Evolutionary conservation across 2,888 invertebrate genomes (phyloP), one percentile per base, ranked within the genome.

Genomic region (Bugulina stolonifera): DNA sequence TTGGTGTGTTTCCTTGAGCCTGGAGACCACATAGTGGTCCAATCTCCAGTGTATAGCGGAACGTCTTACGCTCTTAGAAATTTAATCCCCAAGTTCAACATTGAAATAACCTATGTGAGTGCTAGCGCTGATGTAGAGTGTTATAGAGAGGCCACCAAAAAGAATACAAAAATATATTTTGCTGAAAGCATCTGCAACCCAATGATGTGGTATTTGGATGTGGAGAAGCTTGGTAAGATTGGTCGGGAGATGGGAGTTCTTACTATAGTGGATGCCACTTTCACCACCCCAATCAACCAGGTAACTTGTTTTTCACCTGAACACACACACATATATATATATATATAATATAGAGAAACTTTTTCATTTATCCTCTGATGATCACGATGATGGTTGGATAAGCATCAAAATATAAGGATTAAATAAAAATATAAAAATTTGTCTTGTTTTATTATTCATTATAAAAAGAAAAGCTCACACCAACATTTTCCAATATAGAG

Each of bases 101-200:
- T 84, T 1, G 80, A 81, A 64, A 75, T 78, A 1, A 76, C 78
- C 0, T 77, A 76, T 73, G 79, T 81, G 1, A 73, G 71, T 0
- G 75, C 77, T 0, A 78, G 76, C 27, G 76, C 77, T 69, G 72
- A 75, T 5, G 76, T 79, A 0, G 76, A 78, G 10, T 80, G 79
- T n/a, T 82, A 81, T 72, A 77, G 75, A 69, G 77, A 79, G 32
- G 72, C 75, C 0, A 77, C 83, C 58, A 78, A 78, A 72, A 74
- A 79, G 3, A 84, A 83, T 73, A 85, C 85, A 0, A 82, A 78
- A 80, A 35, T 84, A 73, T 73, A 85, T 34, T 82, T 79, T 73
- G 80, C 81, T 5, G 85, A 85, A 75, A 81, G 82, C 0, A 83
- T 84, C 0, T 81, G 82, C 74, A 84, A 85, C 75, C 84, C 84